phyloP scores from a whole-genome alignment of 2,888 invertebrate genomes.

The Drosophila birchii region DNA sequence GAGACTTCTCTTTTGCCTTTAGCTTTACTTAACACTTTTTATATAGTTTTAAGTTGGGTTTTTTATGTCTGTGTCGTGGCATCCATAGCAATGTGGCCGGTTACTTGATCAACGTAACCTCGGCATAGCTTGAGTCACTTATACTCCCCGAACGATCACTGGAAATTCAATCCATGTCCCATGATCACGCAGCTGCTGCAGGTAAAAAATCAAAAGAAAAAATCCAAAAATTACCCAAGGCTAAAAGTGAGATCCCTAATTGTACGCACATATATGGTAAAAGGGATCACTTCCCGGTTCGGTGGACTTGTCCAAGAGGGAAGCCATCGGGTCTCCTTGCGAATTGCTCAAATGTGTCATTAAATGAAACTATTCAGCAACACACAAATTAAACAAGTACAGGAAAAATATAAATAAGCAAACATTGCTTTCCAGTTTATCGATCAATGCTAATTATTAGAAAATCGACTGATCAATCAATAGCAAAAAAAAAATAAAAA shows the following conservation, averaged over 20 bases:
- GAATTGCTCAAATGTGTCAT: conserved; percentile 29
- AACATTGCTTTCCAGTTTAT: conserved; percentile 40
- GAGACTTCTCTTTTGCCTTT: neutral
- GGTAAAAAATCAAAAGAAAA: neutral
- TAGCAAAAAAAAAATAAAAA: conserved; percentile 22
- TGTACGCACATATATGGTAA: neutral
- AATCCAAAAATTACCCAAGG: conserved; percentile 21
- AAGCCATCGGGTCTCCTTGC: conserved; percentile 8
- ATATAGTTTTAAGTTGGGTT: conserved; percentile 15
- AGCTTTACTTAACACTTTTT: conserved; percentile 1
- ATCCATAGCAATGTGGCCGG: conserved; percentile 48
- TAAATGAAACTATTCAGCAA: conserved; percentile 15
- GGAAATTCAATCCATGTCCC: conserved; percentile 58
- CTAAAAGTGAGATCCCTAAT: conserved; percentile 9
- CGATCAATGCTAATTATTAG: conserved; percentile 71
- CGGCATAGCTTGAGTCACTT: conserved; percentile 67
- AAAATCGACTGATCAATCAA: conserved; percentile 67
- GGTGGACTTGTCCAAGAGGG: conserved; percentile 44
- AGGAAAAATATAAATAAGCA: neutral
- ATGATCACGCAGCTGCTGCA: conserved; percentile 40
- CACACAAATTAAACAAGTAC: neutral
- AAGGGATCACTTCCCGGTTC: conserved; percentile 56
- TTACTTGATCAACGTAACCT: conserved; percentile 78
- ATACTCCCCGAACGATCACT: conserved; percentile 52
- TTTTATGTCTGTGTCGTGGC: conserved; percentile 27